Evolutionary conservation across 2,888 invertebrate species (phyloP).

Genomic region (Agrotis exclamationis): DNA sequence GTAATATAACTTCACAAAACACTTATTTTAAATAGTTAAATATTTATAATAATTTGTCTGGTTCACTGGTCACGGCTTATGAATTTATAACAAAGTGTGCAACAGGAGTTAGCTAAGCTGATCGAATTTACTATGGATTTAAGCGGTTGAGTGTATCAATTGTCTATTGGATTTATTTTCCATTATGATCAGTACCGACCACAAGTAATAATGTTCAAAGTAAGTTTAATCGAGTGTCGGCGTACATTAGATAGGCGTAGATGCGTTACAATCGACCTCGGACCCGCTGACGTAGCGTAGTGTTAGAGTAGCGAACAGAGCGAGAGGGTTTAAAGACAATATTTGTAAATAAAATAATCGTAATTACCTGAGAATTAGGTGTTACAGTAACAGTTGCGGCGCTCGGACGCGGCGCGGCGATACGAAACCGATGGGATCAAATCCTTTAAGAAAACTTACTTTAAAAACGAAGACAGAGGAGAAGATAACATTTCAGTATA

Average conservation of each 20-base stretch:
- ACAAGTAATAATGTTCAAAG: constrained; percentile 84
- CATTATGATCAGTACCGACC: constrained; percentile 84
- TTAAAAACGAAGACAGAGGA: constrained; percentile 84
- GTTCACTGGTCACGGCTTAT: constrained; percentile 78
- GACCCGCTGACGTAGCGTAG: constrained; percentile 89
- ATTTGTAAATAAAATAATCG: constrained; percentile 91
- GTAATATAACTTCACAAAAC: constrained; percentile 62
- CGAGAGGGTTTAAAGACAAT: constrained; percentile 92
- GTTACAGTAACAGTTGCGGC: constrained; percentile 83
- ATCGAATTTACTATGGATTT: constrained; percentile 91
- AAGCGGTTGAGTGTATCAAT: constrained; percentile 87
- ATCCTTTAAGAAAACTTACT: constrained; percentile 91
- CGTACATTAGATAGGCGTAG: constrained; percentile 83
- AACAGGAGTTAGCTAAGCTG: constrained; percentile 86
- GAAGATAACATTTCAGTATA: constrained; percentile 85
- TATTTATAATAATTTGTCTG: constrained; percentile 62
- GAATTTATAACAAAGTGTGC: constrained; percentile 76
- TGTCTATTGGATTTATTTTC: constrained; percentile 84
- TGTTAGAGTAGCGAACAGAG: constrained; percentile 90
- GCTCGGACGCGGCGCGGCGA: constrained; percentile 78
- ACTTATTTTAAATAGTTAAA: constrained; percentile 69
- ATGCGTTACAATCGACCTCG: constrained; percentile 87
- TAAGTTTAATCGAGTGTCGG: constrained; percentile 82
- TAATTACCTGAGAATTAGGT: constrained; percentile 89
- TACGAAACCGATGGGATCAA: constrained; percentile 91